Evolutionary conservation across 2,888 invertebrate species (phyloP), one percentile per base, ranked within the genome.

Genomic region (Carpatolechia fugitivella): DNA sequence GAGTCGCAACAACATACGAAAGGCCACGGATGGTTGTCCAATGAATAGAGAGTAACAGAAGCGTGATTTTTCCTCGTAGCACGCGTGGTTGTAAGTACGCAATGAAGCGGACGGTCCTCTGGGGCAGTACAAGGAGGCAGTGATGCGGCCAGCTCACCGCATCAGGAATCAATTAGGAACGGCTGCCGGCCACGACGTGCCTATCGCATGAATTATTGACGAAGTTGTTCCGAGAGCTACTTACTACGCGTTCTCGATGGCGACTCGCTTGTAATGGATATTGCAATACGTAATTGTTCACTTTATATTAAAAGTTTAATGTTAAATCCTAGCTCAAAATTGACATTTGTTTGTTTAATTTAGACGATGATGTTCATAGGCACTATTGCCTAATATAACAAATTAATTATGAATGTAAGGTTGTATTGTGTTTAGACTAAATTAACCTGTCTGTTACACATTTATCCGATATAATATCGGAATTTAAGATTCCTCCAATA

Each of bases 131-230:
- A 86, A 85, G 85, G 80, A 85, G 81, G 75, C 86, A 85, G 85
- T 85, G 87, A 88, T 84, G 88, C 44, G 44, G 44, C 13, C 44
- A n/a, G 40, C 87, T 87, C 78, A 74, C 82, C 81, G 82, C 85
- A 85, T 86, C 89, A 89, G 87, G 85, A 88, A 88, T 89, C 89
- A 89, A 89, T 89, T 88, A 87, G 82, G 85, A 80, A 80, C 85
- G 85, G 83, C 84, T 80, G 82, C 76, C 79, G 80, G 80, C 84
- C 78, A 82, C 85, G 80, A 79, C 81, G 85, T 80, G 85, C 80
- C 84, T 85, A 81, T 83, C 82, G 82, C 85, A 87, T 87, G 87
- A 85, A 88, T 88, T 88, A 88, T 87, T 86, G 85, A 87, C 81
- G 81, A 85, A 65, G 78, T 75, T 65, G 68, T 64, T 65, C 73